Base-by-base conservation (phyloP, 1,140 invertebrate species). In the Drosophila eugracilis region DNA sequence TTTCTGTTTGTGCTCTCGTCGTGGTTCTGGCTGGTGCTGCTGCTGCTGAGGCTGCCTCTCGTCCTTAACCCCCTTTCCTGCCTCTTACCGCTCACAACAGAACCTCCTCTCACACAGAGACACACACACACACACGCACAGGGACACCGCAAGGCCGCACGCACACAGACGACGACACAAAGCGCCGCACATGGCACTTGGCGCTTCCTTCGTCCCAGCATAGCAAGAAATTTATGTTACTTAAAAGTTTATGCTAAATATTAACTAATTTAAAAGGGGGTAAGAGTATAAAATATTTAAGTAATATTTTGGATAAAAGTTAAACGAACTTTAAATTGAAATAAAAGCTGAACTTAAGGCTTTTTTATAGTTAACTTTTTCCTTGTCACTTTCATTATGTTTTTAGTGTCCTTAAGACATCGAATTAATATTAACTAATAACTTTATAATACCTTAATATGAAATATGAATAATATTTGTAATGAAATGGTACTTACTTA, bases 111-210 rank as follows among this genome's bases (percentile, higher is more conserved):
- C 37, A 14, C 30, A 39, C 28, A 30, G 3, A 12, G 19, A 15
- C 24, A 39, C 32, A 48, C 24, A 44, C 47, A 50, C 22, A 34
- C 26, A 17, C 37, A 37, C 37, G 45, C 47, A 36, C 28, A 32
- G 24, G 34, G 15, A 44, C 41, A 52, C 28, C 66, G 69, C 65
- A 71, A 72, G 69, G 69, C 39, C 66, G 65, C 65, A 49, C 28
- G 48, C 37, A 49, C 14, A 70, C 58, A 48, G 50, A 37, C 47
- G 65, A 14, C 32, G 44, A 71, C 65, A 65, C 63, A 69, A 73
- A 75, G 72, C 81, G 76, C 59, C 81, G 81, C 81, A 88, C 77
- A 85, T 85, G 76, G 76, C 80, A 86, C 83, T 81, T 86, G 77
- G 73, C 67, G 50, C 69, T 79, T 79, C 71, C 80, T 84, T 67